These are phyloP conservation scores for Mastigias papua DNA, from an alignment of 30 jellyfish, hydroid and myxozoan species.

Conservation along the genomic window DNA sequence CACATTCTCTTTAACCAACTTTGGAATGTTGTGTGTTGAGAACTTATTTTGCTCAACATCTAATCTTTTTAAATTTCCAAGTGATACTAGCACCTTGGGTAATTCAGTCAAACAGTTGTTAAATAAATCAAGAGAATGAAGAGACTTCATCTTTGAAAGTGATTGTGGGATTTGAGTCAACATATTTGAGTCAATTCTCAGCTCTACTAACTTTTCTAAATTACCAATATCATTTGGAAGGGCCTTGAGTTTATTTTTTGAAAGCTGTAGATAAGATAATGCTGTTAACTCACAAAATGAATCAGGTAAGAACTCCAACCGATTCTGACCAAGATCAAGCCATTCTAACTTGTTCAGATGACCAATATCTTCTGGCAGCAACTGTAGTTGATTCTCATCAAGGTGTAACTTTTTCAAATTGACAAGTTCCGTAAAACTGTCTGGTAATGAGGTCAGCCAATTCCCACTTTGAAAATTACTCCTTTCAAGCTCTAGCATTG, in stretches of 20 bases:
- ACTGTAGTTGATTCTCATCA: slow-evolving; percentile 85
- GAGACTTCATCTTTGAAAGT: slow-evolving; percentile 40
- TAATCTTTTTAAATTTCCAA: slow-evolving; percentile 68
- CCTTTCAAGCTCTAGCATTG: slow-evolving; percentile 87
- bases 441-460: slow-evolving; percentile 83
- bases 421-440: slow-evolving; percentile 63
- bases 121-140: slow-evolving; percentile 85
- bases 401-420: slow-evolving; percentile 62
- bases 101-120: slow-evolving; percentile 74
- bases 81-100: slow-evolving; percentile 58
- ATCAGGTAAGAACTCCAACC: slow-evolving; percentile 74
- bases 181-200: slow-evolving; percentile 76
- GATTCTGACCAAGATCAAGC: slow-evolving; percentile 96
- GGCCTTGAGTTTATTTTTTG: slow-evolving; percentile 74
- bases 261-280: slow-evolving; percentile 80
- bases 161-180: slow-evolving; percentile 76
- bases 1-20: slow-evolving; percentile 67
- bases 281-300: slow-evolving; percentile 71
- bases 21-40: slow-evolving; percentile 68
- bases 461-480: slow-evolving; percentile 95
- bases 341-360: slow-evolving; percentile 59
- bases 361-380: slow-evolving; percentile 82
- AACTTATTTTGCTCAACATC: slow-evolving; percentile 85
- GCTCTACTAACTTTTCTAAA: slow-evolving; percentile 64
- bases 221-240: slow-evolving; percentile 85